Base-by-base conservation (phyloP, 2,888 invertebrate species). In the Scrobipalpa atriplicella region DNA sequence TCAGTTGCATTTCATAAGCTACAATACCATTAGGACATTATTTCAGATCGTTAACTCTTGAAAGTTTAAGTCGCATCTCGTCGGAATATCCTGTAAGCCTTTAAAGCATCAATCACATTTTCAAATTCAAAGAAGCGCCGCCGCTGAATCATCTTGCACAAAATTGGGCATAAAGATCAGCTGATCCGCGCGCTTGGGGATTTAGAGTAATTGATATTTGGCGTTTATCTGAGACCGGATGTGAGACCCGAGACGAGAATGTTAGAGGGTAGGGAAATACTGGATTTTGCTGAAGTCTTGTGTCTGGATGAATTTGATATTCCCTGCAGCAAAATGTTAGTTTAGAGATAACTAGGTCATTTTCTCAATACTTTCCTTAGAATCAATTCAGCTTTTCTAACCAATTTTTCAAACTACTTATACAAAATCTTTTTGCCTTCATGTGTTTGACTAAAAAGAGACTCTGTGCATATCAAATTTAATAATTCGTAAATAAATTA, bases 121-220 rank as follows among this genome's bases (percentile, higher is more conserved):
- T 56, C 29, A 29, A 56, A 56, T 56, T 56, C 29, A 29, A 56
- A 56, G 56, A 16, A 43, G 19, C 51, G 52, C 38, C 38, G 38
- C 11, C 51, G 52, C 38, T 54, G 64, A 63, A 63, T 64, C 64
- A 64, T 64, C 64, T 64, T 21, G 64, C 21, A 64, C 54, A 47
- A 58, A 60, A 66, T 66, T 63, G 66, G 29, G 66, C 66, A 66
- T 66, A 62, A 63, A 66, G 36, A 66, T 62, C 62, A 19, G 63
- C 62, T 63, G 39, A 60, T 52, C 67, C 63, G 8, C 47, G 67
- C 56, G 67, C 64, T 67, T 64, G 60, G 52, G 67, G 67, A 67
- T 64, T 64, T 64, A 51, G 47, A 67, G 64, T 67, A 67, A 67
- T 67, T 67, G 67, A 67, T 67, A 67, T 64, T n/a, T 62, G 64